Base-by-base conservation (phyloP, 2,797 vertebrate species). In the Sandelia bainsii region DNA sequence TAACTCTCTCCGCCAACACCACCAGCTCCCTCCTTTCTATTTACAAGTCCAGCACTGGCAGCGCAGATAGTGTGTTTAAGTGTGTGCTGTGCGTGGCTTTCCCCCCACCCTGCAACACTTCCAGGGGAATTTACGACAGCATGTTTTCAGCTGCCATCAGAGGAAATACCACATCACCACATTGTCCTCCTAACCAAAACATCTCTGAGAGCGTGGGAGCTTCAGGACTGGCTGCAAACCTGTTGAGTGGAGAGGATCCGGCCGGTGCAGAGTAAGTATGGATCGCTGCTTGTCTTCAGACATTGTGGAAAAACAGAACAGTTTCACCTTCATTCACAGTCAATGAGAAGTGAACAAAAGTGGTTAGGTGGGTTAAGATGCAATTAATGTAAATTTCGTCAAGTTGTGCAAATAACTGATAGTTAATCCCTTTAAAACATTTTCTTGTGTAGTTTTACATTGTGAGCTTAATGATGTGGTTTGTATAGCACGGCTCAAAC, bases 1-100 rank as follows among this genome's bases (percentile, higher is more conserved):
- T 45, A 8, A 44, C 74, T 56, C 70, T 74, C 69, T 90, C 60
- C 63, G 10, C 45, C 62, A 44, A 19, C 57, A 4, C 44, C 66
- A 54, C 64, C 48, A 19, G 71, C 92, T 90, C 82, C 88, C 93
- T 90, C 64, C 71, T 90, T 86, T 93, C 93, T 96, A 95, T 95
- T 96, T 96, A 95, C 95, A 96, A 95, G 94, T 94, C 77, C 83
- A 89, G 81, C 82, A 45, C 77, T 66, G 76, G 69, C 77, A 74
- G 79, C 75, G 34, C 57, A 85, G 78, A 87, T 39, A 88, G 72
- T 65, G 64, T 80, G 53, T 68, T 40, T 77, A 58, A 67, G 79
- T 63, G 71, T 72, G 42, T 63, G 27, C 64, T 64, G 64, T 20
- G 57, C 5, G n/a, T 40, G 74, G 42, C 69, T 68, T 39, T 59